Base-by-base conservation (phyloP, 1,140 invertebrate species). In the Ectropis grisescens region DNA sequence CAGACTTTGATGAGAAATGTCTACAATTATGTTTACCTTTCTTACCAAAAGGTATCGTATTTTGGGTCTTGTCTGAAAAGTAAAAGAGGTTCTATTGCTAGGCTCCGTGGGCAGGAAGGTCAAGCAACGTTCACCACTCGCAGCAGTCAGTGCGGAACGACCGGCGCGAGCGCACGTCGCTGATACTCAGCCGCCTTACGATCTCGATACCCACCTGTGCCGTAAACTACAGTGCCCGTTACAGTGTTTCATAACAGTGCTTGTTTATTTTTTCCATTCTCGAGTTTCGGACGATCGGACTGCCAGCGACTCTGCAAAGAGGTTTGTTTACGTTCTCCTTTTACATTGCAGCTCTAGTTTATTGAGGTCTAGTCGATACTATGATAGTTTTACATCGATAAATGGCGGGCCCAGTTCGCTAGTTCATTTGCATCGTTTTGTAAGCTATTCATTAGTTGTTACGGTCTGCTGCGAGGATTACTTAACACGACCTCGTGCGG, bases 41-140 rank as follows among this genome's bases (percentile, higher is more conserved):
- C n/a, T n/a, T n/a, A n/a, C n/a, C n/a, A n/a, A n/a, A n/a, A n/a
- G n/a, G n/a, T n/a, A n/a, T n/a, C n/a, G n/a, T n/a, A n/a, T n/a
- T n/a, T n/a, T n/a, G n/a, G n/a, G 16, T 19, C 8, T 19, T 19
- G 16, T 19, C 16, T 19, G 16, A 45, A 41, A 64, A 58, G 60
- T 60, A 52, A 66, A 58, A 66, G 57, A 60, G 57, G 59, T 56
- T 65, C 47, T 57, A 58, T 38, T 42, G 56, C 58, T 64, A 65
- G 57, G 65, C 58, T 59, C 47, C 41, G 59, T 78, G 55, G 72
- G 69, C 61, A 64, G 68, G 72, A 72, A 74, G 72, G 72, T 70
- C 66, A 71, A 46, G 34, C 39, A 47, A 61, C 68, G 58, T 70
- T 74, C 69, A 74, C 70, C 47, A 30, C 36, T 33, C 41, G 28